Percentiles rank a stretch among this genome's conserved stretches.
Conservation (phyloP, 2,113 vertebrate genomes). For the Oryzias woworae region DNA sequence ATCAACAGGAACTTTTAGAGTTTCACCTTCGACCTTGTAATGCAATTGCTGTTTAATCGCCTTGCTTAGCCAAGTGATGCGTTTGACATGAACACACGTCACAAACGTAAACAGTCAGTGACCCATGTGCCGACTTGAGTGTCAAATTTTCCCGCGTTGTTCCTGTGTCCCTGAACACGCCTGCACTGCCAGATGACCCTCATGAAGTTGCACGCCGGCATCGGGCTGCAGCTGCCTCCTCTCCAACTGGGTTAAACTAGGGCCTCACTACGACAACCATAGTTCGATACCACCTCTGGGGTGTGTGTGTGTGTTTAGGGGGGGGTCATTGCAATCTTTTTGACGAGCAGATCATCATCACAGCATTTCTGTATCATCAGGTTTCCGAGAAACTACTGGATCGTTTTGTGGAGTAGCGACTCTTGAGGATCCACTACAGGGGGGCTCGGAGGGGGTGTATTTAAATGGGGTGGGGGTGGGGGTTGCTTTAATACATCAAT, state of each 20-base stretch:
- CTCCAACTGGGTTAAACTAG: slow-evolving; percentile 15
- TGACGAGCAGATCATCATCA: slow-evolving; percentile 77
- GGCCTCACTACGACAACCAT: slow-evolving; percentile 37
- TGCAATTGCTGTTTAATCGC: too few species aligned
- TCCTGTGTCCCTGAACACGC: slow-evolving; percentile 43
- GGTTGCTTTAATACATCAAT: slow-evolving; percentile 54
- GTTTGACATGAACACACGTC: neutral
- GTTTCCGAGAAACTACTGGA: slow-evolving; percentile 62
- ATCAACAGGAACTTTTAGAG: too few species aligned
- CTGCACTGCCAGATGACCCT: slow-evolving; percentile 29
- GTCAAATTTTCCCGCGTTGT: slow-evolving; percentile 33
- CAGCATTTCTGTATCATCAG: slow-evolving; percentile 75
- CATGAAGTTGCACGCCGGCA: slow-evolving; percentile 29
- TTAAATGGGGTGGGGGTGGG: neutral
- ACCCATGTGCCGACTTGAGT: slow-evolving; percentile 17
- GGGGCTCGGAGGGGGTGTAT: slow-evolving; percentile 10
- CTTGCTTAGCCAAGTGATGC: neutral
- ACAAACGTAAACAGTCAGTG: slow-evolving; percentile 38
- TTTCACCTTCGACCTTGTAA: too few species aligned
- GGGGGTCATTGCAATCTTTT: slow-evolving; percentile 61
- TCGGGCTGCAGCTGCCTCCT: slow-evolving; percentile 59
- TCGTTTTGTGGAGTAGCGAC: slow-evolving; percentile 58
- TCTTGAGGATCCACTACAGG: slow-evolving; percentile 42
- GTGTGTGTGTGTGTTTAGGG: neutral
- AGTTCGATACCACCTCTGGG: slow-evolving; percentile 52